A percentile compares a stretch with the other conserved stretches of the same genome.
Conservation (phyloP, 2,797 vertebrate genomes). For the Artibeus jamaicensis region DNA sequence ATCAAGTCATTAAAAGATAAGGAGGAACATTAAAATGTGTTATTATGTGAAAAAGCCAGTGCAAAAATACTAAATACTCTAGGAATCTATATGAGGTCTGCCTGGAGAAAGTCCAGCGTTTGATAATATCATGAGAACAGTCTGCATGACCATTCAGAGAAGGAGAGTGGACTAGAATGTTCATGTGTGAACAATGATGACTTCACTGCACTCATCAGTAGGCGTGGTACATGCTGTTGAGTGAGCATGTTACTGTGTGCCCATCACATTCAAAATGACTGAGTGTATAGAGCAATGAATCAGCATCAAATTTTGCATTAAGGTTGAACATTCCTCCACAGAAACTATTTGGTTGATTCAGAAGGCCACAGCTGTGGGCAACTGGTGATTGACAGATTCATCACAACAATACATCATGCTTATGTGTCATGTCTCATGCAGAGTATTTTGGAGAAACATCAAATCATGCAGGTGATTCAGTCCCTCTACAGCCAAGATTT, state of each 20-base stretch:
- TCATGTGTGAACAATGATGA: not conserved
- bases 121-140: not conserved
- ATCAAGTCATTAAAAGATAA: not conserved
- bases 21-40: not conserved
- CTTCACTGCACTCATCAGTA: not conserved
- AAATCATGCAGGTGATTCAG: not conserved
- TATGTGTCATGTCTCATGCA: not conserved
- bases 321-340: not conserved
- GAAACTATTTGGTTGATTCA: not conserved
- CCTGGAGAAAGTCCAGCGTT: not conserved
- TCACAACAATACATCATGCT: not conserved
- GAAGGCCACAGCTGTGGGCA: not conserved
- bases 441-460: not conserved
- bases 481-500: not conserved
- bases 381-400: not conserved
- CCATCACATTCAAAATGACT: not conserved
- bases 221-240: not conserved
- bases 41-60: not conserved
- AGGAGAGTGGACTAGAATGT: not conserved
- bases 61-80: not conserved
- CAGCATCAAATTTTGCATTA: not conserved
- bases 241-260: not conserved
- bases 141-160: not conserved
- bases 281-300: not conserved
- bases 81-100: not conserved